Evolutionary conservation across 2,888 invertebrate genomes (phyloP).

Genomic region (Drosophila mimica): DNA sequence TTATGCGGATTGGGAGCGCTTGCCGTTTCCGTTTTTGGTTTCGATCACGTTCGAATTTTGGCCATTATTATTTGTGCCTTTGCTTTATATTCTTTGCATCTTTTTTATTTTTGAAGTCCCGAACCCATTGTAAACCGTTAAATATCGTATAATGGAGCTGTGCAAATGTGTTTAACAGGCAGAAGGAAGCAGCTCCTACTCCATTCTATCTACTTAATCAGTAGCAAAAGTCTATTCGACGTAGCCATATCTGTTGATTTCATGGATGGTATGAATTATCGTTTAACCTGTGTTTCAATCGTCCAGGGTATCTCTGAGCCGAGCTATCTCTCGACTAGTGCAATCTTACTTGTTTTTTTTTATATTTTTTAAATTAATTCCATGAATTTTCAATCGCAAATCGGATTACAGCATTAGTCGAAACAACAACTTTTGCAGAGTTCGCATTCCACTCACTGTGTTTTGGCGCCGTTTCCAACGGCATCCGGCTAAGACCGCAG

Average conservation of each 20-base stretch:
- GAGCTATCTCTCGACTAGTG: neutral
- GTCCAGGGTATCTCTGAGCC: neutral
- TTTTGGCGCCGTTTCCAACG: conserved; percentile 1
- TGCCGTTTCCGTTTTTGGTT: conserved; percentile 57
- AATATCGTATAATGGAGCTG: neutral
- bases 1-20: conserved; percentile 60
- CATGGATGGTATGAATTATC: neutral
- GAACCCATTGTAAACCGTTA: neutral
- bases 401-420: conserved; percentile 69
- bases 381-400: conserved; percentile 72
- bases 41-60: conserved; percentile 63
- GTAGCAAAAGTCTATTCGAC: neutral
- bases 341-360: conserved; percentile 22
- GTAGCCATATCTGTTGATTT: too few relatives aligned
- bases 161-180: neutral
- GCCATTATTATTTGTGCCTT: conserved; percentile 60
- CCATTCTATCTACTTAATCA: neutral
- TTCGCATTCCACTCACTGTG: conserved; percentile 19
- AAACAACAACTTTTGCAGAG: conserved; percentile 43
- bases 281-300: neutral
- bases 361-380: conserved; percentile 45
- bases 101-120: neutral
- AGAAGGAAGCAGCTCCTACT: neutral
- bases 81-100: conserved; percentile 10
- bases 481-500: conserved; percentile 9